A percentile compares a stretch with the other conserved stretches of the same genome.
Evolutionary conservation across 2,113 vertebrate species (phyloP).

Genomic region (Microcebus ravelobensis): DNA sequence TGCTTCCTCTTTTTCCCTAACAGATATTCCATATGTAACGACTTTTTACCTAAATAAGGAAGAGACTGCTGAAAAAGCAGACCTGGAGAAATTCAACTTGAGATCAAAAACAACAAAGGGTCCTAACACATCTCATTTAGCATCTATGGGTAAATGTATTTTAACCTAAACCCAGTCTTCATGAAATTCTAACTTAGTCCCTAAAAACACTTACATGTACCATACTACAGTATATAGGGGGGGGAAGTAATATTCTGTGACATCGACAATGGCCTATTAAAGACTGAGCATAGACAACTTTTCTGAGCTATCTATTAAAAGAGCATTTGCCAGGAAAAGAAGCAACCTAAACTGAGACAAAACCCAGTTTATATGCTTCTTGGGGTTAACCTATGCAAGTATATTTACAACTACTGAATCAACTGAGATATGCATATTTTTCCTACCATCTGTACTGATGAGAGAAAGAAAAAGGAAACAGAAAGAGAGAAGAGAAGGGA

Average conservation of each 20-base stretch:
- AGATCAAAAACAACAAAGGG: neutral
- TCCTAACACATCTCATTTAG: neutral
- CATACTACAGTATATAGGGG: neutral
- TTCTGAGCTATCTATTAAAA: neutral
- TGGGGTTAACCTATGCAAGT: neutral
- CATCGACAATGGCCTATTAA: neutral
- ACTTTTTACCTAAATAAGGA: conserved; percentile 11
- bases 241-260: neutral
- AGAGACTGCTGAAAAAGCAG: neutral
- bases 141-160: neutral
- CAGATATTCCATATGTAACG: neutral
- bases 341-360: neutral
- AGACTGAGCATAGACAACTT: neutral
- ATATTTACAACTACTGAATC: neutral
- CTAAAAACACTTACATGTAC: neutral
- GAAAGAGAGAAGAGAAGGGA: neutral
- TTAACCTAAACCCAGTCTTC: conserved; percentile 26
- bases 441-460: neutral
- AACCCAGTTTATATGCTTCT: neutral
- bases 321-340: neutral
- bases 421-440: neutral
- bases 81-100: neutral
- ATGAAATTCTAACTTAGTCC: neutral
- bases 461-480: neutral
- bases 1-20: neutral